phyloP scores from a whole-genome alignment of 2,888 invertebrate species.

The Trypoxylon attenuatum region DNA sequence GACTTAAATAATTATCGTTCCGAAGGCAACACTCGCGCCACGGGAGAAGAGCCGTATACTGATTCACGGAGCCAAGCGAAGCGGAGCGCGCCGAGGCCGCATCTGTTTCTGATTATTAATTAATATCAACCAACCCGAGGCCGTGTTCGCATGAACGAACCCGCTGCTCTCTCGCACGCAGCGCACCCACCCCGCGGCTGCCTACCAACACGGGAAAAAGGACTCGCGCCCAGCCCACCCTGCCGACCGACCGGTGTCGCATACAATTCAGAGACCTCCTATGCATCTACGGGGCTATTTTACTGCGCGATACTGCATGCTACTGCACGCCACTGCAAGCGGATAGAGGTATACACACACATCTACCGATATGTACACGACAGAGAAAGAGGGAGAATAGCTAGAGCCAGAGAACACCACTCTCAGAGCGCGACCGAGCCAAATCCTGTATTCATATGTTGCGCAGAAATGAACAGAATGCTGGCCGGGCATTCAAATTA shows the following conservation, averaged over 20 bases:
- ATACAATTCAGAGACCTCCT: not conserved
- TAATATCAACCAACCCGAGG: slow-evolving; percentile 70
- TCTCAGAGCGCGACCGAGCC: slow-evolving; percentile 23
- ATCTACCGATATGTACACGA: too few relatives aligned
- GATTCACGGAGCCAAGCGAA: slow-evolving; percentile 37
- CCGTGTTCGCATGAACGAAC: slow-evolving; percentile 60
- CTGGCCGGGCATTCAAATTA: slow-evolving; percentile 71
- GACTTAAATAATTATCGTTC: slow-evolving; percentile 72
- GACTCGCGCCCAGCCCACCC: not conserved
- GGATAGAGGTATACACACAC: too few relatives aligned
- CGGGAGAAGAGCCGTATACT: slow-evolving; percentile 33
- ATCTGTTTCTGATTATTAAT: slow-evolving; percentile 75
- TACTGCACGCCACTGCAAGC: too few relatives aligned
- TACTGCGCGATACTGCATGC: too few relatives aligned
- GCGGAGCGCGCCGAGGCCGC: slow-evolving; percentile 56
- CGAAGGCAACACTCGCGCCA: slow-evolving; percentile 35
- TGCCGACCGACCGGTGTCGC: not conserved
- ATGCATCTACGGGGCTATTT: not conserved
- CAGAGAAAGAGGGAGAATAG: slow-evolving; percentile 19
- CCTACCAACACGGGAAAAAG: slow-evolving; percentile 1
- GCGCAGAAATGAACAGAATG: slow-evolving; percentile 68
- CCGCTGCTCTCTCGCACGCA: slow-evolving; percentile 54
- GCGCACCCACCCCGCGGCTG: too few relatives aligned
- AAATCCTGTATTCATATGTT: slow-evolving; percentile 65
- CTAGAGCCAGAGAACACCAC: not conserved